Evolutionary conservation across 2,888 invertebrate species (phyloP), one percentile per base, ranked within the genome.

Genomic region (Sussaba pulchella): DNA sequence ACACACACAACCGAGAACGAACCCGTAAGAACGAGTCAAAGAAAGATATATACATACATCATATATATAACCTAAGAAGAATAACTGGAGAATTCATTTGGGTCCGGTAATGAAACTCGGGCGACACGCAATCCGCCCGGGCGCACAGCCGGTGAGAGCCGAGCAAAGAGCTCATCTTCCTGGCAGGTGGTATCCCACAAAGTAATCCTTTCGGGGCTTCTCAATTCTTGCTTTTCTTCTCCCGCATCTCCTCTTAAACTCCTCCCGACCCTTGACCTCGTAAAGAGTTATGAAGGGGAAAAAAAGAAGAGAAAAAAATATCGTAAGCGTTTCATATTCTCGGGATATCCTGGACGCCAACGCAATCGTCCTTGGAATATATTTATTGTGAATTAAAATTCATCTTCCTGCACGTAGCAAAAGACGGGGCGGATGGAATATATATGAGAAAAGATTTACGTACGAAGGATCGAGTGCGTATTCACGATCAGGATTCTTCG

Each of bases 41-140:
- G 21, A 63, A 21, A 52, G 47, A 47, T 9, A 31, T 26, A 36
- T 26, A 66, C 12, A 69, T 43, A 59, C 31, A n/a, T n/a, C n/a
- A 10, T 5, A 39, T 14, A 50, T 31, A 75, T 47, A 17, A 57
- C 43, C 31, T 43, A 66, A 57, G 81, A 67, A 70, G 71, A 72
- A 69, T 61, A 81, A 72, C 85, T 59, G 57, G 70, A 79, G 82
- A 85, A 88, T 89, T 87, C 89, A 87, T 88, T 89, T 86, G 81
- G 85, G 72, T 63, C 64, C 72, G 57, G 83, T 88, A 89, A 88
- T 88, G 89, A 86, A 88, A 88, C 85, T 86, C 82, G 85, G 84
- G 81, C 86, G 87, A 86, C 87, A 88, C 85, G 86, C 87, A 84
- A 88, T 75, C 66, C 70, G 63, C 67, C 71, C 54, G 61, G 73